Evolutionary conservation across 2,888 invertebrate genomes (phyloP).

Genomic region (Ligdia adustata): DNA sequence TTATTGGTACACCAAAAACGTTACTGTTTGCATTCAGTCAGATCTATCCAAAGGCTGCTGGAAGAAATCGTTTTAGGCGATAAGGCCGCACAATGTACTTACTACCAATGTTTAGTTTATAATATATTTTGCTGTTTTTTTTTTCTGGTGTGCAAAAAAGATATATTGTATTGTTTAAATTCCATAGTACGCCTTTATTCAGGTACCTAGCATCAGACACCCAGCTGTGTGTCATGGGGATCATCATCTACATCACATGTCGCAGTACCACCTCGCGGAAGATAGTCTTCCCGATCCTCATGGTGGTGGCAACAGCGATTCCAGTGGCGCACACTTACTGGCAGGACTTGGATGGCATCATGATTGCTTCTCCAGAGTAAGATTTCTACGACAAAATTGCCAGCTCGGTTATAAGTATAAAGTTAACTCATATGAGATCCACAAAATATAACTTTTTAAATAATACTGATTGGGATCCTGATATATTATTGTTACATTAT

Average conservation of each 20-base stretch:
- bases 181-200: background rate
- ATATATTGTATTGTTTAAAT: background rate
- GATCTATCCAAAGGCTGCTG: too few relatives aligned
- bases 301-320: conserved; percentile 29
- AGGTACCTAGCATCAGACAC: conserved; percentile 54
- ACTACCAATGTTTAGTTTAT: too few relatives aligned
- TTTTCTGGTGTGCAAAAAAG: background rate
- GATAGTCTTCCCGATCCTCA: conserved; percentile 29
- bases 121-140: background rate
- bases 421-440: background rate
- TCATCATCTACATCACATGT: conserved; percentile 36
- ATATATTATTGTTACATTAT: too few relatives aligned
- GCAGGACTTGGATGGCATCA: conserved; percentile 27
- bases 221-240: conserved; percentile 45
- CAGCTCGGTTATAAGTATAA: background rate
- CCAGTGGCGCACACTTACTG: conserved; percentile 30
- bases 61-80: too few relatives aligned
- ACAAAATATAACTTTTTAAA: too few relatives aligned
- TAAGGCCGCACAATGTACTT: too few relatives aligned
- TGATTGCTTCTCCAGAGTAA: conserved; percentile 31
- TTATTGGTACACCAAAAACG: too few relatives aligned
- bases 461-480: too few relatives aligned
- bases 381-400: too few relatives aligned
- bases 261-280: conserved; percentile 18
- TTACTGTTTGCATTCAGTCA: too few relatives aligned